Evolutionary conservation across 2,888 invertebrate species (phyloP).

Genomic region (Thera obeliscata): DNA sequence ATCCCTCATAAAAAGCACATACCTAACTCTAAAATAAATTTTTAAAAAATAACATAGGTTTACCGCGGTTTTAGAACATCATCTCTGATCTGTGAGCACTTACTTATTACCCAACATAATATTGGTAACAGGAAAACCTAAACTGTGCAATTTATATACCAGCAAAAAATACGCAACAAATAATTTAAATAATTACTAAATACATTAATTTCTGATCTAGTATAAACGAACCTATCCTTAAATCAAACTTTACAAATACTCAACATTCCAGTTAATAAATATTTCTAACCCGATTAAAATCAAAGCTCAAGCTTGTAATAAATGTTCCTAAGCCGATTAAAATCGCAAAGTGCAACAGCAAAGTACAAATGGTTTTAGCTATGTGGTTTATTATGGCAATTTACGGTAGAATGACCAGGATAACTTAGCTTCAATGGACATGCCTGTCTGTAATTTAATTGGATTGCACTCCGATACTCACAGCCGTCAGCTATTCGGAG

Average conservation of each 20-base stretch:
- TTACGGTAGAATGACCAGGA: constrained; percentile 55
- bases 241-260: constrained; percentile 26
- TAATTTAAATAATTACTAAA: background rate
- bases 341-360: constrained; percentile 17
- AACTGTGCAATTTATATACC: no score
- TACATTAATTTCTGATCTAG: background rate
- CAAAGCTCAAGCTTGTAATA: constrained; percentile 30
- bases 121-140: no score
- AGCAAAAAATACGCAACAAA: background rate
- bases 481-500: background rate
- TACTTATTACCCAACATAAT: no score
- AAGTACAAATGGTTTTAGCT: constrained; percentile 17
- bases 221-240: constrained; percentile 14
- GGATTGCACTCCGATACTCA: constrained; percentile 2
- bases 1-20: background rate
- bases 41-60: no score
- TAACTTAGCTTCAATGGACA: constrained; percentile 42
- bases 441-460: constrained; percentile 18
- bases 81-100: no score
- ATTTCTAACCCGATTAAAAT: constrained; percentile 21
- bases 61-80: no score
- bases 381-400: constrained; percentile 35
- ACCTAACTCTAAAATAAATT: no score
- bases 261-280: constrained; percentile 26
- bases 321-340: constrained; percentile 21